Conservation (phyloP, 2,888 invertebrate species). For the Chromoteleia sp. region DNA sequence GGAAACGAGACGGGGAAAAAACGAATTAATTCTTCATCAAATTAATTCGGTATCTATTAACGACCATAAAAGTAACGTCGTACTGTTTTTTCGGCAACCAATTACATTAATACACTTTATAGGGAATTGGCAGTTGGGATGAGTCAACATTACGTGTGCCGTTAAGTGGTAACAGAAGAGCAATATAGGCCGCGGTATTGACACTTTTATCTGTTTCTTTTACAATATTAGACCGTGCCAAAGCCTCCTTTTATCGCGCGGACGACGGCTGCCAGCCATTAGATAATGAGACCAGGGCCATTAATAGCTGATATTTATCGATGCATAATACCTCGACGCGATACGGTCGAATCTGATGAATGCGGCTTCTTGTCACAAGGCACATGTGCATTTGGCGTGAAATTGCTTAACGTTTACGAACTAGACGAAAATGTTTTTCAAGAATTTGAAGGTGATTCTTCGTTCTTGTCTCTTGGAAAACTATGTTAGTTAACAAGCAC, state of each 20-base stretch:
- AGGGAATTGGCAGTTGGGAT: constrained; percentile 55
- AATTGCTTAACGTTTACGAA: constrained; percentile 39
- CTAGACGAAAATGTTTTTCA: constrained; percentile 14
- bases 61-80: constrained; percentile 43
- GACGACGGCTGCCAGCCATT: constrained; percentile 72
- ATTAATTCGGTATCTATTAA: constrained; percentile 46
- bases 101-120: constrained; percentile 65
- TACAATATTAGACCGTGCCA: constrained; percentile 65
- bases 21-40: constrained; percentile 33
- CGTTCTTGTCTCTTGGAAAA: too few species aligned
- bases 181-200: constrained; percentile 67
- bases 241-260: constrained; percentile 68
- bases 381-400: constrained; percentile 60
- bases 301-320: constrained; percentile 74
- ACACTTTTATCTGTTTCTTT: constrained; percentile 71
- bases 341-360: constrained; percentile 57
- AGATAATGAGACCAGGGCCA: constrained; percentile 74
- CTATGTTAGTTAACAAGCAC: too few species aligned
- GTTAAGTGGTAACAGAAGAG: constrained; percentile 67
- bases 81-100: constrained; percentile 50
- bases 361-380: constrained; percentile 55
- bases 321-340: constrained; percentile 64
- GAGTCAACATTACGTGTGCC: constrained; percentile 63
- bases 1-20: neutral
- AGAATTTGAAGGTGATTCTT: neutral